Percentiles rank a stretch among this genome's conserved stretches.
Conservation (phyloP, 2,113 vertebrate genomes). For the Hippopotamus amphibius region DNA sequence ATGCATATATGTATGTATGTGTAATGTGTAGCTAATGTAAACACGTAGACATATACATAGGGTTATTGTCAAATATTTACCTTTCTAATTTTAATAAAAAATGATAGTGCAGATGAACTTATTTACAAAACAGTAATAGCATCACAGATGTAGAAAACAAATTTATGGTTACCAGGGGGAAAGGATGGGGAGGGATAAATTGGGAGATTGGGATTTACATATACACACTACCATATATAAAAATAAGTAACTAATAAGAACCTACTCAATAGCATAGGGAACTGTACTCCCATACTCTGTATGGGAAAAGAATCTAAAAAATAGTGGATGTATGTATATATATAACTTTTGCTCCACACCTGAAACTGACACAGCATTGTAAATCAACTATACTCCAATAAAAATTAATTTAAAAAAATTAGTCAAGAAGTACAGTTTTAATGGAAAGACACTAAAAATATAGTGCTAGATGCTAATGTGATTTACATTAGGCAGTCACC, state of each 20-base stretch:
- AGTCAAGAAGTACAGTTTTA: neutral
- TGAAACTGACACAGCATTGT: neutral
- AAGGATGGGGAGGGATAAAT: neutral
- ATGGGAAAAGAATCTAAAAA: neutral
- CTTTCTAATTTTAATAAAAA: conserved; percentile 8
- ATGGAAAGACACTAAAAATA: conserved; percentile 8
- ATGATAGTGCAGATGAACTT: neutral
- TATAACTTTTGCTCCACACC: neutral
- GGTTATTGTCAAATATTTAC: neutral
- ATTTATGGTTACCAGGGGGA: neutral
- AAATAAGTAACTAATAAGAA: neutral
- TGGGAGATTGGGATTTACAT: neutral
- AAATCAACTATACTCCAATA: neutral
- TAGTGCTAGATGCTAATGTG: neutral
- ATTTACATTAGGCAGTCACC: neutral
- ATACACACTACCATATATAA: neutral
- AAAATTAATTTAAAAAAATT: neutral
- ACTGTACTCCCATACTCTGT: neutral
- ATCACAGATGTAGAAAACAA: neutral
- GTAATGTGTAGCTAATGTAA: neutral
- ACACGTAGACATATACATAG: neutral
- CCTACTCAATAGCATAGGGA: neutral
- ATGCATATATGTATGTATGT: neutral
- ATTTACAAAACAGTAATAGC: neutral
- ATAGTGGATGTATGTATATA: neutral